Conservation (phyloP, 2,797 vertebrate species). For the Remorina albescens region DNA sequence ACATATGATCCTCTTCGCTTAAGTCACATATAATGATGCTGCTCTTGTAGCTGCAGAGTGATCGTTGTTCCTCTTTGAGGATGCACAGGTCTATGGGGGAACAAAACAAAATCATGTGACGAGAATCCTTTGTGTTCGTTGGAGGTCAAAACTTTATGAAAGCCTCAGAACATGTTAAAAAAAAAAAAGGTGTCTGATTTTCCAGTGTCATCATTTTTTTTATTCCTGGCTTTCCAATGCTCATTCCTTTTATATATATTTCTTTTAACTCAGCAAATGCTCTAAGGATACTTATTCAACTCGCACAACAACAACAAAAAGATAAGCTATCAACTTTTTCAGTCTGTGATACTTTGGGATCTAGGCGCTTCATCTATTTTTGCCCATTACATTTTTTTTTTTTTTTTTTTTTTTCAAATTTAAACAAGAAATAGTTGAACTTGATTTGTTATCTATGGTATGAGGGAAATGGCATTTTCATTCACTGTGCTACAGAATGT, state of each 20-base stretch:
- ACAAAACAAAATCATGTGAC: slow-evolving; percentile 25
- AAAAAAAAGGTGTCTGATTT: slow-evolving; percentile 21
- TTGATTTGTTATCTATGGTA: slow-evolving; percentile 25
- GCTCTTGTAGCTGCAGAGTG: slow-evolving; percentile 17
- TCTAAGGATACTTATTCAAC: slow-evolving; percentile 62
- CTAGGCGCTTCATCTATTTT: slow-evolving; percentile 60
- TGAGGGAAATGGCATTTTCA: slow-evolving; percentile 28
- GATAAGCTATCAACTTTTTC: slow-evolving; percentile 74
- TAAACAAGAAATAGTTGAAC: slow-evolving; percentile 26
- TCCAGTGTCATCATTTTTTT: slow-evolving; percentile 47
- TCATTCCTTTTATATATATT: slow-evolving; percentile 48
- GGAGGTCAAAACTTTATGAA: slow-evolving; percentile 30
- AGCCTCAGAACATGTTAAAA: slow-evolving; percentile 12
- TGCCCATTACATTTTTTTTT: slow-evolving; percentile 27
- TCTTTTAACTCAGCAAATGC: slow-evolving; percentile 28
- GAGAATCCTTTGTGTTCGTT: slow-evolving; percentile 18
- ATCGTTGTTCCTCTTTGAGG: slow-evolving; percentile 7
- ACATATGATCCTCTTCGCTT: slow-evolving; percentile 23
- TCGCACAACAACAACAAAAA: slow-evolving; percentile 72
- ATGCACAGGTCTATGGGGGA: slow-evolving; percentile 21
- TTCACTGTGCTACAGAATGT: slow-evolving; percentile 24
- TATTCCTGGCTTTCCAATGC: slow-evolving; percentile 71
- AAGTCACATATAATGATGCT: slow-evolving; percentile 20
- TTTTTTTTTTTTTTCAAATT: slow-evolving; percentile 30
- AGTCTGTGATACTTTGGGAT: slow-evolving; percentile 49